Base-by-base conservation (phyloP, 2,888 invertebrate genomes). In the Pristionchus maxplancki region DNA sequence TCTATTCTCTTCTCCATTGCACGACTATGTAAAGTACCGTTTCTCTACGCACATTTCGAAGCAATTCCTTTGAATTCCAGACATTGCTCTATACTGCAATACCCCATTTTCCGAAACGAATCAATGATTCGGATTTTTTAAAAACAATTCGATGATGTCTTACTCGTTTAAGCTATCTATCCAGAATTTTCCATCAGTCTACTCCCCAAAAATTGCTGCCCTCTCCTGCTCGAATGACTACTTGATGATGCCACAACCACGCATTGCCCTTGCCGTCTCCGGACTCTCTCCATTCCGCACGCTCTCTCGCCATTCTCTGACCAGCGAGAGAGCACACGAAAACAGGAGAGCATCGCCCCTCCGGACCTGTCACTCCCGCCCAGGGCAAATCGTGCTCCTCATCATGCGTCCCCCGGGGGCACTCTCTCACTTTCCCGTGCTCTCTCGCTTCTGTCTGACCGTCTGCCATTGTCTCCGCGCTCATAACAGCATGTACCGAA, bases 281-380 rank as follows among this genome's bases (percentile, higher is more conserved):
- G 53, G 53, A 53, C 53, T 53, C 53, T 53, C 53, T 53, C 53
- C 11, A 9, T 53, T 53, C 17, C 17, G 11, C 53, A 11, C 28
- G 62, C 62, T 62, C 62, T 62, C 62, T 62, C 62, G 28, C 62
- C n/a, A 15, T 9, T 31, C 58, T n/a, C 58, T 64, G 31, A 64
- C 64, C 64, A 13, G 24, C 58, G 24, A 58, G 58, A 58, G 58
- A 58, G 58, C n/a, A n/a, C n/a, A 5, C 58, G 9, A 58, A 58
- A 58, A 9, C 3, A n/a, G 6, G 58, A 58, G 58, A 20, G 58
- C 44, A 11, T 9, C 44, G 44, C 71, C 37, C 34, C 71, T n/a
- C 28, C 28, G 9, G 78, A 78, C 78, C 78, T 78, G 78, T 78
- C 78, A 78, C 78, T 78, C 44, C 44, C 78, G 40, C n/a, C 67